These are phyloP conservation scores for Ophiothrix spiculata DNA, from an alignment of 35 echinoderm and acorn worm species.

Conservation along the genomic window DNA sequence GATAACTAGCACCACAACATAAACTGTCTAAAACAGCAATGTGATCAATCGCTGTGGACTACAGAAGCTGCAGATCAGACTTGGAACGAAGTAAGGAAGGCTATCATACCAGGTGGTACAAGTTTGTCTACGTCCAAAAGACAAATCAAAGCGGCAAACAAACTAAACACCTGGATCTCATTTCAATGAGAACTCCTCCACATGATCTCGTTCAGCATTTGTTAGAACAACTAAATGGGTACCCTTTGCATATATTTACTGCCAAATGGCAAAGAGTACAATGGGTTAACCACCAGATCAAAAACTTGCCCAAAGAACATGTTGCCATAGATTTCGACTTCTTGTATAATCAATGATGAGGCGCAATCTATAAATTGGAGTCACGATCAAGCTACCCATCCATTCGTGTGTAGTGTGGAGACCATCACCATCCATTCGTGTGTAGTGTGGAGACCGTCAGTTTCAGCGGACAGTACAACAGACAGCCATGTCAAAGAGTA, in stretches of 20 bases:
- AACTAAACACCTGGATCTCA: background rate
- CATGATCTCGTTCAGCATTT: background rate
- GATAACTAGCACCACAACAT: background rate
- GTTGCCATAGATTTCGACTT: background rate
- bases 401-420: too few species aligned
- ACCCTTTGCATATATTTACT: background rate
- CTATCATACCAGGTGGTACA: background rate
- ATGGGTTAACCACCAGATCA: background rate
- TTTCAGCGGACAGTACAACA: background rate
- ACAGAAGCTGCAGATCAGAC: background rate
- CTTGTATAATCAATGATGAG: background rate
- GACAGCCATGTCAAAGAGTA: background rate
- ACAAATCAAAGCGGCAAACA: background rate
- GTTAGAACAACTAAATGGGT: background rate
- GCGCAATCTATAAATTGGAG: background rate
- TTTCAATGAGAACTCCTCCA: background rate
- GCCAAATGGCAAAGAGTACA: background rate
- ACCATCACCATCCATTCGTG: background rate
- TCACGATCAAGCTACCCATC: background rate
- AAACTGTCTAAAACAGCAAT: background rate
- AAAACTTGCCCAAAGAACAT: background rate
- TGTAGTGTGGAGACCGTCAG: background rate
- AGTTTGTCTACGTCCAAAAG: background rate
- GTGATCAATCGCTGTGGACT: background rate
- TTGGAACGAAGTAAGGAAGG: background rate